Conservation (phyloP, 2,797 vertebrate genomes). For the Catamblyrhynchus diadema region DNA sequence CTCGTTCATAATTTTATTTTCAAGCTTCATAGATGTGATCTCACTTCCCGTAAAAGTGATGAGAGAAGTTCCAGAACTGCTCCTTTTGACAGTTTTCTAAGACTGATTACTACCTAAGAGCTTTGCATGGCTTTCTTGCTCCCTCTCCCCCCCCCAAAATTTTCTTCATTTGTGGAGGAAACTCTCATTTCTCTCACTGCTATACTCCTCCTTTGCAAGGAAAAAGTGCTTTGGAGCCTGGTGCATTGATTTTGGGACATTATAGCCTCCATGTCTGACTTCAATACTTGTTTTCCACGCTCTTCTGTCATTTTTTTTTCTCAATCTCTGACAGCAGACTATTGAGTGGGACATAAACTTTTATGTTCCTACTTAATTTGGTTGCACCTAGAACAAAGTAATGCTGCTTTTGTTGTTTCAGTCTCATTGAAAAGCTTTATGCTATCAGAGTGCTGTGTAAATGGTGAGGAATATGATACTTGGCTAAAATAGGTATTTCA, state of each 20-base stretch:
- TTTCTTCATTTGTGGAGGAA: not conserved
- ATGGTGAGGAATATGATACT: not conserved
- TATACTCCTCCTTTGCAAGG: not conserved
- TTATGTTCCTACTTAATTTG: not conserved
- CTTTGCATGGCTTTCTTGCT: not conserved
- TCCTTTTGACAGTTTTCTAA: not conserved
- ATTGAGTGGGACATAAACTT: not conserved
- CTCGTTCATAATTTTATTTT: not conserved
- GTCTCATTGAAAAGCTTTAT: not conserved
- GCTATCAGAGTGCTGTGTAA: not conserved
- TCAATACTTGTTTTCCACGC: not conserved
- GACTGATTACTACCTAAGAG: not conserved
- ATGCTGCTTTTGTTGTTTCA: not conserved
- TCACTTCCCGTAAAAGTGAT: not conserved
- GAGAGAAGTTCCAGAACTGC: not conserved
- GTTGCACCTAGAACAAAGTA: not conserved
- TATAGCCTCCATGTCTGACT: not conserved
- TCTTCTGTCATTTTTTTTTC: not conserved
- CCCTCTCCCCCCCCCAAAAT: fast-evolving
- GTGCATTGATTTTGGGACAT: not conserved
- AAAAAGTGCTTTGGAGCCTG: not conserved
- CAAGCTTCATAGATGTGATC: not conserved
- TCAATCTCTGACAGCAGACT: not conserved
- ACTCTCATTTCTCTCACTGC: not conserved
- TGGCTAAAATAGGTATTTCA: not conserved